These are phyloP conservation scores for Cheirogaleus major DNA, from an alignment of 2,797 vertebrate species.

Conservation along the genomic window DNA sequence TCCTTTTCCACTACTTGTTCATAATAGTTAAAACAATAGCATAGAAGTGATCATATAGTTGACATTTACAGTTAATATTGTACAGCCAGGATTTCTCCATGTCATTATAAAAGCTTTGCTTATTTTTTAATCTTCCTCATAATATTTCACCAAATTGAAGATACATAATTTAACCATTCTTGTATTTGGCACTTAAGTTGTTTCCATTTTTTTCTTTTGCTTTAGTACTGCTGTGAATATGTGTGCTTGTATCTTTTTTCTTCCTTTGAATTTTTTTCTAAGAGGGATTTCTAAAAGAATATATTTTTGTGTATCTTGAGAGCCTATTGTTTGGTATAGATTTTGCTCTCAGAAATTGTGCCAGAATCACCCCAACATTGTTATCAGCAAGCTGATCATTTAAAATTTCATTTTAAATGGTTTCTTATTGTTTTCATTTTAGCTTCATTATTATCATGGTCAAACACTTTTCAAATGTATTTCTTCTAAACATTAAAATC, in stretches of 20 bases:
- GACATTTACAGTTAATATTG: not conserved
- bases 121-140: not conserved
- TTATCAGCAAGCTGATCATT: not conserved
- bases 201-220: not conserved
- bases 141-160: not conserved
- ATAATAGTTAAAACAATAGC: not conserved
- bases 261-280: constrained; percentile 12
- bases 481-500: constrained; percentile 50
- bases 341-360: not conserved
- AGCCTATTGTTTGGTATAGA: not conserved
- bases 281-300: not conserved
- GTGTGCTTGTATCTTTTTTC: not conserved
- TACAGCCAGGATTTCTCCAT: not conserved
- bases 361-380: not conserved
- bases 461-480: constrained; percentile 25
- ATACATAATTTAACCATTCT: not conserved
- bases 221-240: not conserved
- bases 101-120: not conserved
- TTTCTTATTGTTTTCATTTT: constrained; percentile 53
- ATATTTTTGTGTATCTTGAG: not conserved
- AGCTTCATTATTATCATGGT: constrained; percentile 13
- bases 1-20: not conserved
- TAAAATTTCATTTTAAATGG: not conserved
- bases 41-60: not conserved
- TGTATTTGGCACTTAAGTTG: not conserved